phyloP scores from a whole-genome alignment of 2,113 vertebrate genomes.

The Tringa solitaria region DNA sequence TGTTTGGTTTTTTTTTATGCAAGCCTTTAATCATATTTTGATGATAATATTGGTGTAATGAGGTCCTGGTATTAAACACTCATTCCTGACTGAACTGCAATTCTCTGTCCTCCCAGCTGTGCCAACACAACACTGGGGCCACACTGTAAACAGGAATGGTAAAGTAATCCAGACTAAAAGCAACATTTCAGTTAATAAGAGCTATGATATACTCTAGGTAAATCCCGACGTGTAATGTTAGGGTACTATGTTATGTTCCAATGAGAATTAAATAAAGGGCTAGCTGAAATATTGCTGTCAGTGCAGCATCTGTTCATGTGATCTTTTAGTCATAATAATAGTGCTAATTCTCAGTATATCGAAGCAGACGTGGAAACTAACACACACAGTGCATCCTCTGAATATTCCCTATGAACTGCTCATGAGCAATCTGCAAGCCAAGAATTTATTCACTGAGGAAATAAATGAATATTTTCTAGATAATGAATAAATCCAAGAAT shows the following conservation, averaged over 20 bases:
- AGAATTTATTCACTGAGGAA: constrained; percentile 58
- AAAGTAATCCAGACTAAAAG: background rate
- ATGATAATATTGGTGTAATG: background rate
- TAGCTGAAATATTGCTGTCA: constrained; percentile 61
- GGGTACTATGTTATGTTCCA: background rate
- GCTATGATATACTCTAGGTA: background rate
- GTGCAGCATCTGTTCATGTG: constrained; percentile 53
- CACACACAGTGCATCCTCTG: constrained; percentile 36
- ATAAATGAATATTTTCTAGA: constrained; percentile 58
- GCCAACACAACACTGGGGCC: background rate
- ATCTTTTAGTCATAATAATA: constrained; percentile 63
- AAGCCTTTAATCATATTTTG: background rate
- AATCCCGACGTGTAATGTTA: background rate
- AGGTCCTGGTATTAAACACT: background rate
- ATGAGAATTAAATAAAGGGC: constrained; percentile 59
- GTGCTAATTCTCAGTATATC: constrained; percentile 51
- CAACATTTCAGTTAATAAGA: background rate
- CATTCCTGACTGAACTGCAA: background rate
- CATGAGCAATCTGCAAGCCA: constrained; percentile 40
- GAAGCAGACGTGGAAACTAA: constrained; percentile 32
- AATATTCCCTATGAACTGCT: constrained; percentile 46
- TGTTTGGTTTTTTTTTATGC: background rate
- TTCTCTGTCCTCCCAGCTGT: background rate
- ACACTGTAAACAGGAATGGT: background rate
- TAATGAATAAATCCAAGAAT: constrained; percentile 45